Conservation (phyloP, 2,113 vertebrate species). For the Macroglossus sobrinus region DNA sequence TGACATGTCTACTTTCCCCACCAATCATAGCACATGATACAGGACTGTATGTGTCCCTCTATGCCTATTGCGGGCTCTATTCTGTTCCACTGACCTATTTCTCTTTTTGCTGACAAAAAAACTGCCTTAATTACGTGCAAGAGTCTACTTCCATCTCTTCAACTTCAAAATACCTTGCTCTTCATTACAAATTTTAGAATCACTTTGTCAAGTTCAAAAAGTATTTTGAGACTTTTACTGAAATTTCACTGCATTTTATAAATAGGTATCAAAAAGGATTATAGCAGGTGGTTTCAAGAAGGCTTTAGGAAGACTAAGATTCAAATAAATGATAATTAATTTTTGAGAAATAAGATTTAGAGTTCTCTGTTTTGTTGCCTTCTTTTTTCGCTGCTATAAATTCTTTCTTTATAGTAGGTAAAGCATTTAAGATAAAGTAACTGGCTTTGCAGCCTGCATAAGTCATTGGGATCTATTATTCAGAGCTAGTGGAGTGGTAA, state of each 20-base stretch:
- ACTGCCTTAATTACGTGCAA: not conserved
- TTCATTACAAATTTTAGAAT: conserved; percentile 5
- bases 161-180: not conserved
- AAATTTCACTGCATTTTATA: conserved; percentile 33
- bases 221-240: not conserved
- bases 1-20: not conserved
- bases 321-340: not conserved
- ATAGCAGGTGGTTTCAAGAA: not conserved
- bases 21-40: not conserved
- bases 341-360: conserved; percentile 2
- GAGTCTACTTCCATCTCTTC: not conserved
- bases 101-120: not conserved
- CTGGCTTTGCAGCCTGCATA: not conserved
- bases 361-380: not conserved
- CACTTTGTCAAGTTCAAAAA: not conserved
- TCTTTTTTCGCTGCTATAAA: not conserved
- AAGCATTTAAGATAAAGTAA: conserved; percentile 45
- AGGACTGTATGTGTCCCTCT: not conserved
- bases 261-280: not conserved
- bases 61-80: not conserved
- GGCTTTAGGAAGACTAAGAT: conserved; percentile 31
- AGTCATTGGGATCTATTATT: conserved; percentile 28
- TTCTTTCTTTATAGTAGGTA: conserved; percentile 26
- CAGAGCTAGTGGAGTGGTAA: not conserved
- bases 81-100: not conserved